These are phyloP conservation scores for Hippocampus abdominalis DNA, from an alignment of 2,113 vertebrate genomes.

Conservation along the genomic window DNA sequence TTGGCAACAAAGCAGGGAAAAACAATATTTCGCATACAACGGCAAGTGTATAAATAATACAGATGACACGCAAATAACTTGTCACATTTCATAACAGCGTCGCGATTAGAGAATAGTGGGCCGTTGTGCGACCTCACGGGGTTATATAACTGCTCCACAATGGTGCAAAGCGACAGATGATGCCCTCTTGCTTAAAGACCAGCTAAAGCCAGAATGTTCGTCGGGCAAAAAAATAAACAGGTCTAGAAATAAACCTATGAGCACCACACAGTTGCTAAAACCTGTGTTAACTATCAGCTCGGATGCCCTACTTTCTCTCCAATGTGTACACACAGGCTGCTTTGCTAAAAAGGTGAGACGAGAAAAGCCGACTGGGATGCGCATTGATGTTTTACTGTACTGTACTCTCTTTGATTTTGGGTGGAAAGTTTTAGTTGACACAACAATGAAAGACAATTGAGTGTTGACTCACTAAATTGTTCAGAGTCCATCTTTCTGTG, in stretches of 20 bases:
- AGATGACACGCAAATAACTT: slow-evolving; percentile 51
- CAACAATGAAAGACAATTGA: neutral
- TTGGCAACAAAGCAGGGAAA: slow-evolving; percentile 44
- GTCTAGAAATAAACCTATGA: slow-evolving; percentile 39
- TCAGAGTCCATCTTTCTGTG: too few species aligned
- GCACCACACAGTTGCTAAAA: slow-evolving; percentile 13
- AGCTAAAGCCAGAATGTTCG: slow-evolving; percentile 20
- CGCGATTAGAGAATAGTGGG: slow-evolving; percentile 14
- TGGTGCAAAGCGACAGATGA: slow-evolving; percentile 28
- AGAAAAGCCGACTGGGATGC: slow-evolving; percentile 9
- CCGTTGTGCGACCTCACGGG: slow-evolving; percentile 4
- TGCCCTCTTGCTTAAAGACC: slow-evolving; percentile 27
- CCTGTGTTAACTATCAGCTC: slow-evolving; percentile 32
- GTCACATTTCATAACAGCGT: slow-evolving; percentile 52
- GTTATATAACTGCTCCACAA: slow-evolving; percentile 42
- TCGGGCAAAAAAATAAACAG: slow-evolving; percentile 27
- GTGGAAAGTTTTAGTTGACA: neutral
- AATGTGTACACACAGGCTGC: slow-evolving; percentile 14
- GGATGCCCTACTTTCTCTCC: slow-evolving; percentile 48
- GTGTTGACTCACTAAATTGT: too few species aligned
- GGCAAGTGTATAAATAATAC: slow-evolving; percentile 60
- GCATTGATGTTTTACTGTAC: slow-evolving; percentile 25
- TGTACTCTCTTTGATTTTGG: neutral
- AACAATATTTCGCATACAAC: slow-evolving; percentile 49
- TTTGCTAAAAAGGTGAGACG: slow-evolving; percentile 13